Percentiles rank a stretch among this genome's conserved stretches.
These are phyloP conservation scores for Dasypogon diadema DNA, from an alignment of 2,888 invertebrate species.

Conservation along the genomic window DNA sequence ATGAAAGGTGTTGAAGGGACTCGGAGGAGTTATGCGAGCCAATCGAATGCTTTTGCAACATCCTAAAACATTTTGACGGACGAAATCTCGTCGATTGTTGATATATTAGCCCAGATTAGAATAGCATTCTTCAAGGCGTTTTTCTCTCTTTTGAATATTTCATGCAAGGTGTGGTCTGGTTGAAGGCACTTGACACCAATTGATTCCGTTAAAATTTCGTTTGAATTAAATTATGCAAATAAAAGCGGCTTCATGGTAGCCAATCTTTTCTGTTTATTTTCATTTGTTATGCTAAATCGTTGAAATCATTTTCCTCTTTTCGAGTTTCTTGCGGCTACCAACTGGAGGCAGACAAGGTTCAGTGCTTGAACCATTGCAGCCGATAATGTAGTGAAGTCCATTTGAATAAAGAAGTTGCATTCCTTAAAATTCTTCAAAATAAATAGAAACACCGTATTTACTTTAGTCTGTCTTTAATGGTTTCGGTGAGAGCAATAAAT, in stretches of 20 bases:
- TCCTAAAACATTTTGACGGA: not conserved
- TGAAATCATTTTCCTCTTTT: not conserved
- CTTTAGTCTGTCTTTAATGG: too few relatives aligned
- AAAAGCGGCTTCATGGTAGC: not conserved
- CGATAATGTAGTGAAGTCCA: too few relatives aligned
- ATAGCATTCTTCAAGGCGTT: not conserved
- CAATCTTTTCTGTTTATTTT: not conserved
- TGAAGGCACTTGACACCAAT: constrained; percentile 38
- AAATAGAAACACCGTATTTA: too few relatives aligned
- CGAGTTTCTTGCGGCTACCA: too few relatives aligned
- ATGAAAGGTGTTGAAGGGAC: not conserved
- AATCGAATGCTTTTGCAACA: not conserved
- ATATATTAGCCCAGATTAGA: constrained; percentile 14
- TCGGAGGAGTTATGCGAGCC: not conserved
- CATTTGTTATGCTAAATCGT: too few relatives aligned
- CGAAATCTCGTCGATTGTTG: not conserved
- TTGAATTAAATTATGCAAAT: constrained; percentile 39
- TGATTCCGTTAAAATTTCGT: constrained; percentile 22
- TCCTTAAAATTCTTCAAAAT: too few relatives aligned
- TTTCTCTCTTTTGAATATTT: constrained; percentile 18
- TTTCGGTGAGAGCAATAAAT: too few relatives aligned
- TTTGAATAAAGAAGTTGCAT: too few relatives aligned
- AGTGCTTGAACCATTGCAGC: too few relatives aligned
- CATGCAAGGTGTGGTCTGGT: constrained; percentile 23
- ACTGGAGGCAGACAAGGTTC: too few relatives aligned